These are phyloP conservation scores for Dendrolimus kikuchii DNA, from an alignment of 1,140 invertebrate species.

Conservation along the genomic window DNA sequence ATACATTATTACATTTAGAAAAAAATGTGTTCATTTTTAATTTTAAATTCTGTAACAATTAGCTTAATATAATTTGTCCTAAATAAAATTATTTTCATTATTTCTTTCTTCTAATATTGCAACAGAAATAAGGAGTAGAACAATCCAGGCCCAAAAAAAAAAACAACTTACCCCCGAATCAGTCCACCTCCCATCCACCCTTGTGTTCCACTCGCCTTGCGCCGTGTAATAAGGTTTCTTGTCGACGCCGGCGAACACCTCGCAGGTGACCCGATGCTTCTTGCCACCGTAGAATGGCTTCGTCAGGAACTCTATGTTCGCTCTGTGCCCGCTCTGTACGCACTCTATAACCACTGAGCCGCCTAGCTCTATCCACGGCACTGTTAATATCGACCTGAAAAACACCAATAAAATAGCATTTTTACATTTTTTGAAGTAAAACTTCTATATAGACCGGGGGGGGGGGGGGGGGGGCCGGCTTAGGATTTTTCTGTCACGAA, in stretches of 20 bases:
- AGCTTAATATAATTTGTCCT: too few relatives aligned
- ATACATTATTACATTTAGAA: too few relatives aligned
- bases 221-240: slow-evolving; percentile 92
- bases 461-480: too few relatives aligned
- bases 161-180: slow-evolving; percentile 78
- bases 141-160: too few relatives aligned
- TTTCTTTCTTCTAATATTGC: too few relatives aligned
- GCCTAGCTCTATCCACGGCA: slow-evolving; percentile 97
- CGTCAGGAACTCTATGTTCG: slow-evolving; percentile 93
- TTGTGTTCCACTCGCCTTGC: slow-evolving; percentile 96
- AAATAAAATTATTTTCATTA: too few relatives aligned
- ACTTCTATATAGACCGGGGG: too few relatives aligned
- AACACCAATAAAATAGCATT: background rate
- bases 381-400: slow-evolving; percentile 90
- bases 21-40: too few relatives aligned
- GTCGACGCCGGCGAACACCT: slow-evolving; percentile 84
- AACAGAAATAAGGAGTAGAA: too few relatives aligned
- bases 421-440: too few relatives aligned
- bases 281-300: slow-evolving; percentile 98
- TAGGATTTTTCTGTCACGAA: too few relatives aligned
- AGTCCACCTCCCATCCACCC: slow-evolving; percentile 90
- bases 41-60: too few relatives aligned
- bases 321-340: slow-evolving; percentile 90
- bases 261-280: slow-evolving; percentile 90
- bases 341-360: slow-evolving; percentile 91